Evolutionary conservation across 2,888 invertebrate species (phyloP).

Genomic region (Coelogynopora nodosa): DNA sequence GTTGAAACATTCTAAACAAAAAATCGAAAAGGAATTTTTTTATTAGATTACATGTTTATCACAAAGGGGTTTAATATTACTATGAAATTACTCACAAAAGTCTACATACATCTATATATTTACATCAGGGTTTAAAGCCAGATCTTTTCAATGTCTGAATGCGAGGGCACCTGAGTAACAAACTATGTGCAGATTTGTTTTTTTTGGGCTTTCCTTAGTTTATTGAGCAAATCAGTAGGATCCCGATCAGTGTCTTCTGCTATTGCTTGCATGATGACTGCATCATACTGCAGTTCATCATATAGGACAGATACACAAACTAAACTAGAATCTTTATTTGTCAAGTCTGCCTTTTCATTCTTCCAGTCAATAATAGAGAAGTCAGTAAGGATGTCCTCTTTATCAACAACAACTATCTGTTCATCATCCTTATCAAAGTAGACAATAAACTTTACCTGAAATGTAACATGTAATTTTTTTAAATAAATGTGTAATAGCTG

Average conservation of each 20-base stretch:
- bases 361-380: not conserved
- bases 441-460: not conserved
- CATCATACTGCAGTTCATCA: not conserved
- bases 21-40: not conserved
- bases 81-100: not conserved
- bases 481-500: not conserved
- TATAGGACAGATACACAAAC: not conserved
- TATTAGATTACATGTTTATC: not conserved
- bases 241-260: not conserved
- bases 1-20: not conserved
- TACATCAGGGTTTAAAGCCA: not conserved
- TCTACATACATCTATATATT: not conserved
- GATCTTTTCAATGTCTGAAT: not conserved
- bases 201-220: not conserved
- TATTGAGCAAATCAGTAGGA: not conserved
- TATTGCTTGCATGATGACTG: not conserved
- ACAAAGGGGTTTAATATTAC: not conserved
- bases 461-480: not conserved
- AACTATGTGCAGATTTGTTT: not conserved
- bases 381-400: not conserved
- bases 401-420: not conserved
- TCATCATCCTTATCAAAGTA: not conserved
- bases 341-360: not conserved
- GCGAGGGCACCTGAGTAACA: not conserved
- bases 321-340: not conserved